phyloP scores from a whole-genome alignment of 2,797 vertebrate genomes.

The Aselliscus stoliczkanus region DNA sequence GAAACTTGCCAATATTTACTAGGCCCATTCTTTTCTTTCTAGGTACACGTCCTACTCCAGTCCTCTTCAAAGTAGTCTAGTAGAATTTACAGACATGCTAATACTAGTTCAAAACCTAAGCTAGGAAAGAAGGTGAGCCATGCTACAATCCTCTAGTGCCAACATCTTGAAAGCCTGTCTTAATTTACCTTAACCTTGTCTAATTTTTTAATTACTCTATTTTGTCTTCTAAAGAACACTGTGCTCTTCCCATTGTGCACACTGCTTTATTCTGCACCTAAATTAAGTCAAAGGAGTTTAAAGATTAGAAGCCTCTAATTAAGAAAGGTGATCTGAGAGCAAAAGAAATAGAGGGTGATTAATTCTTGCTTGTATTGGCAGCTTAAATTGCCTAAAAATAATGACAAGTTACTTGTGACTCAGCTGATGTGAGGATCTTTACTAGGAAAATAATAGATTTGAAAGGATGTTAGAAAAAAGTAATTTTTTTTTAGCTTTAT shows the following conservation, averaged over 20 bases:
- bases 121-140: not conserved
- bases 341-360: not conserved
- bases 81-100: not conserved
- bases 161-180: not conserved
- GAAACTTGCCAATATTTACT: not conserved
- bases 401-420: not conserved
- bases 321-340: constrained; percentile 17
- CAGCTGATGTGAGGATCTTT: not conserved
- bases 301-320: constrained; percentile 40
- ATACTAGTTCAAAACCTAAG: not conserved
- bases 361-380: not conserved
- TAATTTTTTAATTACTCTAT: not conserved
- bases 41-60: not conserved
- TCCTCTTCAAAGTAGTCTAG: not conserved
- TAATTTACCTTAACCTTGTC: not conserved
- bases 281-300: constrained; percentile 45
- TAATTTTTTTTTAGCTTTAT: not conserved
- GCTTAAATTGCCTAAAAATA: constrained; percentile 4
- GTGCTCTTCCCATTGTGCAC: not conserved
- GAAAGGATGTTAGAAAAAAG: not conserved
- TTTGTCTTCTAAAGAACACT: not conserved
- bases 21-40: not conserved
- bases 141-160: not conserved
- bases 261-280: not conserved
- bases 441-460: not conserved